These are phyloP conservation scores for Protobothrops mucrosquamatus DNA, from an alignment of 2,113 vertebrate genomes.

Conservation along the genomic window DNA sequence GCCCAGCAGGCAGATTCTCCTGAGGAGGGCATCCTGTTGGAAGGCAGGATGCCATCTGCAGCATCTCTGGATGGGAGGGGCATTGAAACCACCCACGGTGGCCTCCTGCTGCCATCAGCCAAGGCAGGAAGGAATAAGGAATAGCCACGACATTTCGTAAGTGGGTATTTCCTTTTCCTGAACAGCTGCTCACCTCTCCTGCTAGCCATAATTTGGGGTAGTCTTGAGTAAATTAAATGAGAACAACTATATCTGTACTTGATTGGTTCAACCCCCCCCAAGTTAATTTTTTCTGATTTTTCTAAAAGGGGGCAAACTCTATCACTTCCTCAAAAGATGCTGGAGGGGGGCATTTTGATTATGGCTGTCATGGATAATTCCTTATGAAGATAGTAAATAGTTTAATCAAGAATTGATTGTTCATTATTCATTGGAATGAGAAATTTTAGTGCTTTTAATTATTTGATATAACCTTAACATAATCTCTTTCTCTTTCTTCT, in stretches of 20 bases:
- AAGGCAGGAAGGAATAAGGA: neutral
- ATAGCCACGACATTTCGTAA: neutral
- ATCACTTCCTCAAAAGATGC: neutral
- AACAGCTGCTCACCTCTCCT: neutral
- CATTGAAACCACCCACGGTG: neutral
- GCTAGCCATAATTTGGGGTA: neutral
- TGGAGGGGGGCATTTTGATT: neutral
- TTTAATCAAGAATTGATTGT: neutral
- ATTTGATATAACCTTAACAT: neutral
- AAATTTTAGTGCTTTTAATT: neutral
- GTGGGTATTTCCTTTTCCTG: neutral
- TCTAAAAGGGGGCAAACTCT: neutral
- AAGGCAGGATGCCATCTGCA: neutral
- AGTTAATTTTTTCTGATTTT: neutral
- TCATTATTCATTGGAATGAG: neutral
- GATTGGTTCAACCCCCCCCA: neutral
- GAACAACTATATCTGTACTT: neutral
- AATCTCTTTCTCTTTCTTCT: neutral
- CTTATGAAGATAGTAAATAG: neutral
- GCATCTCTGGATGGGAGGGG: neutral
- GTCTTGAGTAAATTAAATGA: neutral
- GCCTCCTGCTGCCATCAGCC: neutral
- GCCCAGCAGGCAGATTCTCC: neutral
- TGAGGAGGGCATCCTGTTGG: neutral
- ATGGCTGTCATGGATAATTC: neutral